Evolutionary conservation across 1,140 invertebrate species (phyloP).

Genomic region (Drosophila nigromelanica): DNA sequence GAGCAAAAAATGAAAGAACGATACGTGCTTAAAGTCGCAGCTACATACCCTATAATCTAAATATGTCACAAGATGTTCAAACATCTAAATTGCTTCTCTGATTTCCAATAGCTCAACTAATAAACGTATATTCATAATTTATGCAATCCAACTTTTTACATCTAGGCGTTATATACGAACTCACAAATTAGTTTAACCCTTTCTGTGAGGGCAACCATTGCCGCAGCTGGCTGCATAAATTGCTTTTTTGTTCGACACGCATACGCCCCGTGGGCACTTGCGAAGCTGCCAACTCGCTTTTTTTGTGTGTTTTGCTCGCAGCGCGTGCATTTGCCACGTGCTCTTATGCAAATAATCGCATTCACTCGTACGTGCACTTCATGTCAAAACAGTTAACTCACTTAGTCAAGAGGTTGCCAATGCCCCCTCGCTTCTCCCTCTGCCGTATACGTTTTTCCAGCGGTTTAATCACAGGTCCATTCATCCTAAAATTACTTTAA

Average conservation of each 20-base stretch:
- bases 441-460: not conserved
- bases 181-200: not conserved
- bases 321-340: conserved; percentile 31
- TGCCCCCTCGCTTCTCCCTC: no score
- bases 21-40: not conserved
- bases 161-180: not conserved
- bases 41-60: not conserved
- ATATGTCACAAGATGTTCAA: not conserved
- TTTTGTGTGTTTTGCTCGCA: not conserved
- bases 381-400: conserved; percentile 49
- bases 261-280: conserved; percentile 11
- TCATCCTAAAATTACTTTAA: conserved; percentile 6
- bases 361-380: conserved; percentile 31
- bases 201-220: not conserved
- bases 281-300: conserved; percentile 3
- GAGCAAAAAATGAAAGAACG: not conserved
- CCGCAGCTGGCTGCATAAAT: conserved; percentile 24
- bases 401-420: conserved; percentile 9
- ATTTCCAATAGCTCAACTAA: not conserved
- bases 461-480: conserved; percentile 22
- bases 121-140: not conserved
- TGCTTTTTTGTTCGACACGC: conserved; percentile 22
- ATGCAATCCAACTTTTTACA: not conserved
- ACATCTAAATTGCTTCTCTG: no score
- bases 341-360: conserved; percentile 37